A percentile compares a stretch with the other conserved stretches of the same genome.
These are phyloP conservation scores for Drosophila hamatofila DNA, from an alignment of 2,888 invertebrate species.

Conservation along the genomic window DNA sequence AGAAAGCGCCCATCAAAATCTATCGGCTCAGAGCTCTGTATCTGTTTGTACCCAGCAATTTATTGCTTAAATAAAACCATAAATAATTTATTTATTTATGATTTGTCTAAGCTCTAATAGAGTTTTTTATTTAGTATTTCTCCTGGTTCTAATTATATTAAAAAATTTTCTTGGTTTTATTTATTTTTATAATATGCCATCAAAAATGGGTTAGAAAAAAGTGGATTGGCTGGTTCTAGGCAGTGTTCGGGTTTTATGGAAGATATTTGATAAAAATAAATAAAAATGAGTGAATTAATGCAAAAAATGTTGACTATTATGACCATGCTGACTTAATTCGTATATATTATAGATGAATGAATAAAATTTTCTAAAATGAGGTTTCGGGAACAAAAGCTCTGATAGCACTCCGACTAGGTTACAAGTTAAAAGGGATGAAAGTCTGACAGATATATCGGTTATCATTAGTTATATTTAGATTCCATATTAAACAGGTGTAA, in stretches of 20 bases:
- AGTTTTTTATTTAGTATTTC: background rate
- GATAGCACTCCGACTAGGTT: background rate
- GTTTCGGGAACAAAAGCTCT: background rate
- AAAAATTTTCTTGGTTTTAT: background rate
- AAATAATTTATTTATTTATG: background rate
- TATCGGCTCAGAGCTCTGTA: background rate
- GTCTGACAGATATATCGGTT: background rate
- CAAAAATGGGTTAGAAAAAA: background rate
- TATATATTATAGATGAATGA: background rate
- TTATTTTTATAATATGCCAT: background rate
- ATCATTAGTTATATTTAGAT: background rate
- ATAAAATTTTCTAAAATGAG: background rate
- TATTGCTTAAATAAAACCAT: background rate
- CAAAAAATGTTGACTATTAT: background rate
- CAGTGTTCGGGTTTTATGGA: background rate
- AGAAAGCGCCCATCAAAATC: slow-evolving; percentile 24
- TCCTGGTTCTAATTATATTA: slow-evolving; percentile 2
- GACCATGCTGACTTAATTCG: background rate
- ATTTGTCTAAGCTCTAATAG: background rate
- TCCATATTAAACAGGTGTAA: background rate
- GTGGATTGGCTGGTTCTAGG: background rate
- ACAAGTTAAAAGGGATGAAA: background rate
- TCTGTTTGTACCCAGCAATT: background rate
- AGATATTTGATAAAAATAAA: background rate
- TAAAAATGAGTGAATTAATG: background rate